Percentiles rank a stretch among this genome's conserved stretches.
These are phyloP conservation scores for Vidua macroura DNA, from an alignment of 2,113 vertebrate genomes.

Conservation along the genomic window DNA sequence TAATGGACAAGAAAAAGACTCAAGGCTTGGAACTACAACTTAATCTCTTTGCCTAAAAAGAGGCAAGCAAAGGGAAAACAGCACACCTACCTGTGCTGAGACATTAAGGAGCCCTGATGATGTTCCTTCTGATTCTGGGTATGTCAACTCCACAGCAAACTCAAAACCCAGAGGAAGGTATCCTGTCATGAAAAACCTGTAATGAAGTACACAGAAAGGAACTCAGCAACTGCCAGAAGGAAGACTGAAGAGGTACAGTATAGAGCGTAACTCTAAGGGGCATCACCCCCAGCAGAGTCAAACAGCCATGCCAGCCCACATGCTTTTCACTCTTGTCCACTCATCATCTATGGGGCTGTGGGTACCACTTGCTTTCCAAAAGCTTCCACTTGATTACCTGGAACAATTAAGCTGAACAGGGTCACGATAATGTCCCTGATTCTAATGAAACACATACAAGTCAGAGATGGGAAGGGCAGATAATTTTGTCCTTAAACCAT, in stretches of 20 bases:
- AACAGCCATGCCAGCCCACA: neutral
- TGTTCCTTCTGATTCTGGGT: conserved; percentile 92
- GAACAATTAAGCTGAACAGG: neutral
- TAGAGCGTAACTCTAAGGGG: neutral
- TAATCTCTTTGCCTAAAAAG: neutral
- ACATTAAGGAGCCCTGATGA: conserved; percentile 95
- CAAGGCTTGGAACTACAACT: neutral
- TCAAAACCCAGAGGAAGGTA: conserved; percentile 95
- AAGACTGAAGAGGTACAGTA: neutral
- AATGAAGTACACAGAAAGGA: neutral
- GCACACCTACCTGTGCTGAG: conserved; percentile 85
- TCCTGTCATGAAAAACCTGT: conserved; percentile 95
- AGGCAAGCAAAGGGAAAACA: neutral
- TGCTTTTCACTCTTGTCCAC: neutral
- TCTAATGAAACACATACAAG: neutral
- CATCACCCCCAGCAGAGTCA: neutral
- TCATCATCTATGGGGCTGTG: neutral
- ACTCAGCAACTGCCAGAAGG: neutral
- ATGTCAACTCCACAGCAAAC: conserved; percentile 93
- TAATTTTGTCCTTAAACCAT: neutral
- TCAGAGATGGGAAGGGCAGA: neutral
- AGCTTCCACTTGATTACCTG: neutral
- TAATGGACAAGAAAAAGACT: neutral
- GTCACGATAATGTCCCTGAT: accelerated
- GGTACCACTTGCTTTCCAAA: neutral